Conservation (phyloP, 2,113 vertebrate genomes). For the Patagioenas fasciata region DNA sequence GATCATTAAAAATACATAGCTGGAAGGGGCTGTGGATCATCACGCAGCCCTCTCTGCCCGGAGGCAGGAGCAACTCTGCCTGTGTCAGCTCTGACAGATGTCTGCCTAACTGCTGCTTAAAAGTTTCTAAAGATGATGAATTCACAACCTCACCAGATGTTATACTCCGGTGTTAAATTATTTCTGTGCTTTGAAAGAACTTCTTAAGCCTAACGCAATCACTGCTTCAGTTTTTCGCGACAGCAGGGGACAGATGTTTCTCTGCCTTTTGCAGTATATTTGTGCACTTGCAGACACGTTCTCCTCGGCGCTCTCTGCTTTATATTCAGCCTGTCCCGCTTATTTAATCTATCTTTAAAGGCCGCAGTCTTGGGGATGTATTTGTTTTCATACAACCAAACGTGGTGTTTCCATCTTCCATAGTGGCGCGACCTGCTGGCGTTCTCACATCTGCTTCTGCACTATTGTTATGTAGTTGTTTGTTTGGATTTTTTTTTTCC, state of each 20-base stretch:
- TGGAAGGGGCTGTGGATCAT: neutral
- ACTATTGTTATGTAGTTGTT: neutral
- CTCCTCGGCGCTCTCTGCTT: neutral
- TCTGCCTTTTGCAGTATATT: neutral
- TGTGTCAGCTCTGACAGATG: conserved; percentile 1
- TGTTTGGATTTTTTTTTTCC: neutral
- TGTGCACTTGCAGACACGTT: neutral
- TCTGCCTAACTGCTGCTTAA: conserved; percentile 26
- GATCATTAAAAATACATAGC: neutral
- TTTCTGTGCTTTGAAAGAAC: neutral
- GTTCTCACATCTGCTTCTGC: neutral
- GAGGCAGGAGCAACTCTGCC: conserved; percentile 33
- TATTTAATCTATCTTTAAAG: neutral
- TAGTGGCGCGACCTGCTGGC: neutral
- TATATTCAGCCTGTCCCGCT: fast-evolving
- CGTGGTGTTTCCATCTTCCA: neutral
- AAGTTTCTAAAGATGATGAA: neutral
- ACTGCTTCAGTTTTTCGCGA: neutral
- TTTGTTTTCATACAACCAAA: neutral
- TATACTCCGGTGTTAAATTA: conserved; percentile 11
- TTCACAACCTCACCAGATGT: conserved; percentile 30
- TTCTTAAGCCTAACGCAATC: conserved; percentile 16
- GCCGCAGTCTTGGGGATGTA: neutral
- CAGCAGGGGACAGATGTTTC: neutral
- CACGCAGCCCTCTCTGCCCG: neutral